These are phyloP conservation scores for Chaenogobius annularis DNA, from an alignment of 2,113 vertebrate genomes.

Conservation along the genomic window DNA sequence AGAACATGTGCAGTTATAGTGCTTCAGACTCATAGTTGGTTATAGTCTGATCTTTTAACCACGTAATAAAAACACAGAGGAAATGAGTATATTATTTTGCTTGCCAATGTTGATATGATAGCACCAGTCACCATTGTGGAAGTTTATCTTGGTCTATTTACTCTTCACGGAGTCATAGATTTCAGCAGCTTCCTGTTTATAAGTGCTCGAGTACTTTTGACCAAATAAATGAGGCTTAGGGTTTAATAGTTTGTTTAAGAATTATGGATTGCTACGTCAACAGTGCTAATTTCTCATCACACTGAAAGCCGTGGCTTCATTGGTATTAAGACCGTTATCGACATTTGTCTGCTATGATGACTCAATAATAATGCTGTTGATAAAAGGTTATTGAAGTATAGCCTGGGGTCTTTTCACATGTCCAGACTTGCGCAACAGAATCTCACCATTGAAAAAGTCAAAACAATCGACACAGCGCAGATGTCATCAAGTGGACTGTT, in stretches of 20 bases:
- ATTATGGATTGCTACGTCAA: too few relatives aligned
- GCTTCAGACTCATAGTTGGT: background rate
- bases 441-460: slow-evolving; percentile 9
- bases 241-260: background rate
- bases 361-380: background rate
- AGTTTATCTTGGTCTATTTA: background rate
- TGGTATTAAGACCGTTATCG: too few relatives aligned
- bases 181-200: background rate
- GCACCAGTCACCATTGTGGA: too few relatives aligned
- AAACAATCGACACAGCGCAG: background rate
- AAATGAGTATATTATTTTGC: too few relatives aligned
- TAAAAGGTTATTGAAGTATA: background rate
- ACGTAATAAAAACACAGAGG: background rate
- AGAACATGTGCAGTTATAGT: too few relatives aligned
- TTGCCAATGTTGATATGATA: too few relatives aligned
- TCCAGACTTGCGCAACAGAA: slow-evolving; percentile 41
- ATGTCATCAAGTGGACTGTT: slow-evolving; percentile 13
- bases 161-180: background rate
- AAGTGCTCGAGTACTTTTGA: background rate
- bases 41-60: background rate
- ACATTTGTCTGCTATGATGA: background rate
- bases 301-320: too few relatives aligned
- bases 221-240: background rate
- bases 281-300: too few relatives aligned
- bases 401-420: slow-evolving; percentile 6